A percentile compares a stretch with the other conserved stretches of the same genome.
These are phyloP conservation scores for Homarus americanus DNA, from an alignment of 1,140 invertebrate genomes.

Conservation along the genomic window DNA sequence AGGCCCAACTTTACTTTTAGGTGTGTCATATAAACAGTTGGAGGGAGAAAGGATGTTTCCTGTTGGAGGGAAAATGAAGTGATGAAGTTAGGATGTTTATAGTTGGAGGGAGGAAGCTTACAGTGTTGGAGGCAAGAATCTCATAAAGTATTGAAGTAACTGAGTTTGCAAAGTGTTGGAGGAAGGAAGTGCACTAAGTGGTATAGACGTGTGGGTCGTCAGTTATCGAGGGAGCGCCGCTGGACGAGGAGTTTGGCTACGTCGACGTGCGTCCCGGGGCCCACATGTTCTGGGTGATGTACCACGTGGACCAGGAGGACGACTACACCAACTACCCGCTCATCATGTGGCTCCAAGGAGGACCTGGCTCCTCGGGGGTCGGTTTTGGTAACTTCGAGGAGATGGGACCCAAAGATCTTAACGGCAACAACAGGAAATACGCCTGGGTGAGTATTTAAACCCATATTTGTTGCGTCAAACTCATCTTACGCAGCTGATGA, in stretches of 20 bases:
- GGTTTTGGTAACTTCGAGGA: constrained; percentile 90
- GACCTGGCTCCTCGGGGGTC: constrained; percentile 85
- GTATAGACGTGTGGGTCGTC: not conserved
- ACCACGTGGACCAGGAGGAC: constrained; percentile 83
- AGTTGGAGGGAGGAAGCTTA: no score
- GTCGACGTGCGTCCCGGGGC: constrained; percentile 85
- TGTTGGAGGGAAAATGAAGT: no score
- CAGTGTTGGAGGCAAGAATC: no score
- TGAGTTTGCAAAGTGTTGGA: no score
- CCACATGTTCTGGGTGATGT: constrained; percentile 91
- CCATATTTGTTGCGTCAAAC: no score
- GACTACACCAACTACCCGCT: constrained; percentile 83
- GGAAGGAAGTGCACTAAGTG: no score
- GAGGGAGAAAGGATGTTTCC: no score
- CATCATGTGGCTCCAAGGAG: constrained; percentile 88
- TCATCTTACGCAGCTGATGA: no score
- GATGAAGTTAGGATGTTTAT: no score
- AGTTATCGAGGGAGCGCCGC: constrained; percentile 9
- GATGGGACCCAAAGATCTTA: constrained; percentile 84
- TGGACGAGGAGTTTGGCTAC: constrained; percentile 84
- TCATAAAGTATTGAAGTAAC: no score
- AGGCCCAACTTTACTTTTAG: no score
- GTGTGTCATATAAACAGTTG: no score
- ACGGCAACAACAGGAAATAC: constrained; percentile 83
- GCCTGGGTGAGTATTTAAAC: constrained; percentile 85